Conservation (phyloP, 2,113 vertebrate genomes). For the Melanerpes formicivorus region DNA sequence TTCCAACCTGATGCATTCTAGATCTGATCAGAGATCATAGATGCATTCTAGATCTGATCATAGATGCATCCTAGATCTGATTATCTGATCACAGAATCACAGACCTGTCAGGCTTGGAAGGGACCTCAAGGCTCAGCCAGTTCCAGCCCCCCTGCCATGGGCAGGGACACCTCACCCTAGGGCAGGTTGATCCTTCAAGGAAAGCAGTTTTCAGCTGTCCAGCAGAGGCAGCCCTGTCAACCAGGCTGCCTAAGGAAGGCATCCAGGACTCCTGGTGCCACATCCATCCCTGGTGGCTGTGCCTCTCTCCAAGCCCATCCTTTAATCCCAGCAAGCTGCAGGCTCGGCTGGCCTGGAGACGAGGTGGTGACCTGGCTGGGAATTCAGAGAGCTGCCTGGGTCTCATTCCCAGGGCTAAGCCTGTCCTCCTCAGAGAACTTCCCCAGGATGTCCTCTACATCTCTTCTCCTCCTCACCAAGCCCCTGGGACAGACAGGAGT, state of each 20-base stretch:
- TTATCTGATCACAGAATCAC: no score
- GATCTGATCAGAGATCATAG: no score
- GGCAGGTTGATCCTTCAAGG: no score
- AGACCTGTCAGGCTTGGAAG: no score
- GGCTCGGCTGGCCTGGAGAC: background rate
- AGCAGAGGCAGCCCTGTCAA: background rate
- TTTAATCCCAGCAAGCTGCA: background rate
- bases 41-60: no score
- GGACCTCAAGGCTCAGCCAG: no score
- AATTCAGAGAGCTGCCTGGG: background rate
- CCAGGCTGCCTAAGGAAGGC: background rate
- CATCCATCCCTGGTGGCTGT: background rate
- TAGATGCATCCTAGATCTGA: no score
- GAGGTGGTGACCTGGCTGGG: background rate
- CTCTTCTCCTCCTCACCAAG: background rate
- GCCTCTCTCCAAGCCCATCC: background rate
- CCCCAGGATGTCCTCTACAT: background rate
- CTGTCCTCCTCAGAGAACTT: background rate
- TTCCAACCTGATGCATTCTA: no score
- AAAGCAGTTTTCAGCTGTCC: background rate
- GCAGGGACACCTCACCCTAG: no score
- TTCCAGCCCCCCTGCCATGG: no score
- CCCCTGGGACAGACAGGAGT: background rate
- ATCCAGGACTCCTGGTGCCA: background rate
- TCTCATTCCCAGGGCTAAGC: background rate